Evolutionary conservation across 2,888 invertebrate species (phyloP), one percentile per base, ranked within the genome.

Genomic region (Criorhina ranunculi): DNA sequence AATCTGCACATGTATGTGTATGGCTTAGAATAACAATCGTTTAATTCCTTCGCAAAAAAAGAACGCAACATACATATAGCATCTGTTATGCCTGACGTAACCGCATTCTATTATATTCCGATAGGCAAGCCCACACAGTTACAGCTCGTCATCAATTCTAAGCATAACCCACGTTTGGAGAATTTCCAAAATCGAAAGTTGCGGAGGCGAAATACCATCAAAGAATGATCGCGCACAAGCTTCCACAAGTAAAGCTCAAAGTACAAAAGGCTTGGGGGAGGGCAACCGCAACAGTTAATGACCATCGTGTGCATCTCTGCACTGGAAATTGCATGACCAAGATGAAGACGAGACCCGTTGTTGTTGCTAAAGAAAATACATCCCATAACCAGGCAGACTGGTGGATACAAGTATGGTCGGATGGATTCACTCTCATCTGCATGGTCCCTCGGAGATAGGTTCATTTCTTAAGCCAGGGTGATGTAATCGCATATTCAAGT

Each of bases 401-500:
- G 57, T n/a, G 15, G 51, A 37, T 35, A 66, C 24, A 24, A n/a
- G n/a, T n/a, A n/a, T n/a, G n/a, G n/a, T n/a, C n/a, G n/a, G n/a
- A n/a, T n/a, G n/a, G n/a, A n/a, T n/a, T n/a, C 24, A 3, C 24
- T 24, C 24, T 24, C 24, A 24, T 24, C 24, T 24, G 24, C 8
- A 44, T 40, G n/a, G 40, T 3, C 49, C 12, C 31, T 60, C 29
- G 51, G 33, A 69, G 42, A 12, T 57, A 29, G 46, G 40, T 57
- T 9, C 31, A 44, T 44, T 69, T 55, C 60, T 40, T 49, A 59
- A 42, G 42, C 55, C 24, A n/a, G 24, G 5, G 9, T 60, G 66
- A 67, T 77, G 82, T 60, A 82, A 77, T 72, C 66, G 8, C 57
- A 17, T n/a, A n/a, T n/a, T 67, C 55, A 82, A 77, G 77, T 77